Evolutionary conservation across 2,797 vertebrate genomes (phyloP).

Genomic region (Mus minutoides): DNA sequence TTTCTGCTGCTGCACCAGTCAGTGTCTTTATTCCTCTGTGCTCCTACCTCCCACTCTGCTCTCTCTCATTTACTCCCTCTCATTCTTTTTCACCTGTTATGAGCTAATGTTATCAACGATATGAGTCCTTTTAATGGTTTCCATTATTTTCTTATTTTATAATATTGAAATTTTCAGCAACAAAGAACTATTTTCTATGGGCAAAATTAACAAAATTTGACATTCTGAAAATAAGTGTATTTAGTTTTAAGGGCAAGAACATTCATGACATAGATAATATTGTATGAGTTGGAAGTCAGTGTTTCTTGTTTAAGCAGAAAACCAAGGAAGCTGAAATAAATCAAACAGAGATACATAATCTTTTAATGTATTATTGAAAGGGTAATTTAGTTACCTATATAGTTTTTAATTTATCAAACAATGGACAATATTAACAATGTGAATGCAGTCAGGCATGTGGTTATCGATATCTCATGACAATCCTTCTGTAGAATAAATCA

Average conservation of each 20-base stretch:
- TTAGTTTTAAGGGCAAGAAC: not conserved
- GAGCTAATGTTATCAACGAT: not conserved
- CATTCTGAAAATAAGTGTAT: not conserved
- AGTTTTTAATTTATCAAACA: constrained; percentile 50
- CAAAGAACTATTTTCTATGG: not conserved
- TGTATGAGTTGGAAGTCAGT: not conserved
- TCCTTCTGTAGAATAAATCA: constrained; percentile 73
- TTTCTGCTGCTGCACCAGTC: not conserved
- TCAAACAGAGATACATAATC: not conserved
- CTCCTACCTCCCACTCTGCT: not conserved
- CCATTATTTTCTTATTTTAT: not conserved
- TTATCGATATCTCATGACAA: constrained; percentile 69
- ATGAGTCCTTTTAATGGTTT: not conserved
- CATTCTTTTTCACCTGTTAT: not conserved
- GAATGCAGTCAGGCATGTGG: constrained; percentile 60
- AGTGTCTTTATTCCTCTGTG: not conserved
- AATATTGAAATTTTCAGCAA: not conserved
- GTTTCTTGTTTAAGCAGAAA: not conserved
- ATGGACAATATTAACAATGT: constrained; percentile 72
- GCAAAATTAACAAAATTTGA: not conserved
- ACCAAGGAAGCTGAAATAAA: not conserved
- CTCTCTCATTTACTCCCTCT: not conserved
- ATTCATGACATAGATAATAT: not conserved
- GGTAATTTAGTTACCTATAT: not conserved
- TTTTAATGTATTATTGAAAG: not conserved